Conservation (phyloP, 2,113 vertebrate genomes). For the Hippocampus mohnikei region DNA sequence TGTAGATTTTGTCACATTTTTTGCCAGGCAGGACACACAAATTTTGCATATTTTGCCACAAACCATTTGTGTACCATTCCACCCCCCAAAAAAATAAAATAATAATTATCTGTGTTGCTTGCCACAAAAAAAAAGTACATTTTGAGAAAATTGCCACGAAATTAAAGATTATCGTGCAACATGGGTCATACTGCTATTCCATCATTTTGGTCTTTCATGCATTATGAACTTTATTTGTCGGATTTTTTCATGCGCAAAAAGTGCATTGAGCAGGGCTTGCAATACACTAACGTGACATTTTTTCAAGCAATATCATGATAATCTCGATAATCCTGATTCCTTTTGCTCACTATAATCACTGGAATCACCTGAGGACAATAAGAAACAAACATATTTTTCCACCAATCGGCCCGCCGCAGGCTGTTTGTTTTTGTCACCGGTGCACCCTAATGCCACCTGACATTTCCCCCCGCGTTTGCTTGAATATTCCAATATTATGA, state of each 20-base stretch:
- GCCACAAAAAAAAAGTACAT: no score
- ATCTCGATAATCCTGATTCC: neutral
- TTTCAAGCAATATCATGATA: neutral
- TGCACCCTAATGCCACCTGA: slow-evolving; percentile 59
- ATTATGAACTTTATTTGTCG: no score
- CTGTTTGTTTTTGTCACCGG: slow-evolving; percentile 38
- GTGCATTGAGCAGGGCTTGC: neutral
- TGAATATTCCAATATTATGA: slow-evolving; percentile 68
- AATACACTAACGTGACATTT: neutral
- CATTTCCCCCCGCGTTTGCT: slow-evolving; percentile 44
- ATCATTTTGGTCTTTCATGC: no score
- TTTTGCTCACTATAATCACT: neutral
- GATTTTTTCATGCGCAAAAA: neutral
- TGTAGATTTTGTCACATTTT: no score
- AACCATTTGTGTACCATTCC: no score
- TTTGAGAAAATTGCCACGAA: no score
- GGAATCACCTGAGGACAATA: neutral
- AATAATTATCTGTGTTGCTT: no score
- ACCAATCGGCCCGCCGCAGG: neutral
- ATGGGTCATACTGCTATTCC: no score
- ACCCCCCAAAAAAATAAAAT: no score
- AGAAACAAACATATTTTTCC: neutral
- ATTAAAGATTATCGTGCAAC: no score
- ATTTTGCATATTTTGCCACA: no score
- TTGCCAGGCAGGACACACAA: no score